phyloP scores from a whole-genome alignment of 2,797 vertebrate species.

The Heteromormyrus szaboi region DNA sequence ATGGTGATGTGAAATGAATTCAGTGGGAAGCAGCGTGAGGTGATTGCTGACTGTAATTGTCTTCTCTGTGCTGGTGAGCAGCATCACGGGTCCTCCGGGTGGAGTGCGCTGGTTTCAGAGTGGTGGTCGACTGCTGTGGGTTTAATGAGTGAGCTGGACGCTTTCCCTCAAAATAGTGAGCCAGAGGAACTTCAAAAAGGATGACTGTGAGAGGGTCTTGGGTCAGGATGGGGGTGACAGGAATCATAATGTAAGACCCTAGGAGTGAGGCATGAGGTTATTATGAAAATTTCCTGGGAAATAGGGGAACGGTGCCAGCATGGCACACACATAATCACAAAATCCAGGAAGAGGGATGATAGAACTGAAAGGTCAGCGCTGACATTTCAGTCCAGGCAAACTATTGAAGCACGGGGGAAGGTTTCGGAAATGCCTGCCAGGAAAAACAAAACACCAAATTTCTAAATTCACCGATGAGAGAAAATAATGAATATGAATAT shows the following conservation, averaged over 20 bases:
- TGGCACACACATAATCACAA: background rate
- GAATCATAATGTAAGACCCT: background rate
- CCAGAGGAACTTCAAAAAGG: conserved; percentile 24
- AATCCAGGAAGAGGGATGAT: background rate
- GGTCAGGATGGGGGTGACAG: background rate
- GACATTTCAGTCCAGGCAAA: background rate
- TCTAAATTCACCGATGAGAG: background rate
- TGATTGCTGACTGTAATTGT: background rate
- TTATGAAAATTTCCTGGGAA: background rate
- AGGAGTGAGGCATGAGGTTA: background rate
- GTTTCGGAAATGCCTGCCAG: background rate
- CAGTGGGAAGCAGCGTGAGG: background rate
- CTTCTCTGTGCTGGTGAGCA: background rate
- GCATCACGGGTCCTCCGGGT: background rate
- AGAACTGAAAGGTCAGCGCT: background rate
- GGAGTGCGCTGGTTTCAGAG: background rate
- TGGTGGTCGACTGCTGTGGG: background rate
- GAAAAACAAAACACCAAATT: background rate
- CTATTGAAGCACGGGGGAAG: background rate
- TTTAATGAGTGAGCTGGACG: conserved; percentile 11
- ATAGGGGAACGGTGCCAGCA: background rate
- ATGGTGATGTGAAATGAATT: background rate
- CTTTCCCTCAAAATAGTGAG: background rate
- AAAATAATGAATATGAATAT: background rate
- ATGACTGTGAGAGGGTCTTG: background rate